Base-by-base conservation (phyloP, 2,888 invertebrate genomes). In the Eristalinus aeneus region DNA sequence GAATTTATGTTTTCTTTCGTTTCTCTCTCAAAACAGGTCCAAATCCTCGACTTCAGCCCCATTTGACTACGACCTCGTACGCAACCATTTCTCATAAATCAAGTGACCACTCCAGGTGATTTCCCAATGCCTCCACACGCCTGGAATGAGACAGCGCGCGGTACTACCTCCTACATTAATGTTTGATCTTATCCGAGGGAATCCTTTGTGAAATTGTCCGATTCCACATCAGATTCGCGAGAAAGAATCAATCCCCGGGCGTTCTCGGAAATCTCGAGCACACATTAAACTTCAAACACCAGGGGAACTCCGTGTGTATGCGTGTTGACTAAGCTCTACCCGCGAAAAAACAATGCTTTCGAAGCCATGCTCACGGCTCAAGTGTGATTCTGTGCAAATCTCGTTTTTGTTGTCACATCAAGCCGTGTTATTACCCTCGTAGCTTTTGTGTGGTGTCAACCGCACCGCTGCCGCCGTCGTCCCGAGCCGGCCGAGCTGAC, bases 371-470 rank as follows among this genome's bases (percentile, higher is more conserved):
- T 46, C 46, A 46, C 46, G 46, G 46, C 46, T 74, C 53, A 64
- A 80, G 77, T 88, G 85, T 75, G 84, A 87, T 84, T 82, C 81
- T 87, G 73, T 61, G 74, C 69, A 82, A 82, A 74, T 53, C 77
- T 74, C 82, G 67, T 77, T 73, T 46, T 39, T n/a, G n/a, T 39
- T 61, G 63, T 73, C 77, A 39, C 61, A 56, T 65, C 54, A 69
- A 74, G 64, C 73, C 82, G 77, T 86, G 77, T 77, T 86, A 86
- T 81, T 77, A 73, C 68, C 78, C 74, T 71, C 67, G 46, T 63
- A 71, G 73, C 53, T 80, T 72, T 84, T 71, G 16, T 16, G 80
- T 76, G 81, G 72, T 85, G 72, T 81, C 84, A 85, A 85, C 80
- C 67, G 46, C 10, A 12, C 31, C 61, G 61, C 61, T 32, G 23